phyloP scores from a whole-genome alignment of 2,797 vertebrate species.

The Lindbergichthys nudifrons region DNA sequence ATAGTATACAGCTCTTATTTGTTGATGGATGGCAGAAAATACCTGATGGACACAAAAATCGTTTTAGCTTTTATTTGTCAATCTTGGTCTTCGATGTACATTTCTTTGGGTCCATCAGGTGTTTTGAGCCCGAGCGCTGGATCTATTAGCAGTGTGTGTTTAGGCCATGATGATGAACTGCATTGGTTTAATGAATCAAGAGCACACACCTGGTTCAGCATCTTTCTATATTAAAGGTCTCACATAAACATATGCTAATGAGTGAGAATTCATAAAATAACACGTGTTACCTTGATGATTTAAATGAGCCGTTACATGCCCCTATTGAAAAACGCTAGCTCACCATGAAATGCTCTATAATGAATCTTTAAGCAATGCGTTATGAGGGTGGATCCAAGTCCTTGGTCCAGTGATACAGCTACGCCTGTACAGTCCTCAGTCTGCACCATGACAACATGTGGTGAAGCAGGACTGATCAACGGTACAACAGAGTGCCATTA shows the following conservation, averaged over 20 bases:
- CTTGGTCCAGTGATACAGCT: conserved; percentile 57
- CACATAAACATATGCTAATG: conserved; percentile 37
- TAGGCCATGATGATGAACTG: conserved; percentile 56
- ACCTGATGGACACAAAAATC: conserved; percentile 59
- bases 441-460: conserved; percentile 8
- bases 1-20: conserved; percentile 19
- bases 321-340: conserved; percentile 30
- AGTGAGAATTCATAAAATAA: conserved; percentile 51
- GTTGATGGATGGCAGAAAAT: conserved; percentile 66
- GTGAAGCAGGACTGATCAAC: conserved; percentile 1
- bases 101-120: conserved; percentile 59
- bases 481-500: not conserved
- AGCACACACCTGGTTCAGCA: conserved; percentile 24
- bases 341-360: conserved; percentile 57
- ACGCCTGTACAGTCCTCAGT: conserved; percentile 9
- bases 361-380: conserved; percentile 74
- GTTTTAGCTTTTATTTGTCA: not conserved
- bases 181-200: conserved; percentile 47
- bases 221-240: conserved; percentile 1
- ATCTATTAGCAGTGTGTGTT: conserved; percentile 30
- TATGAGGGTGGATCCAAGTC: conserved; percentile 64
- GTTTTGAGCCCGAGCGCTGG: conserved; percentile 63
- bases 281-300: conserved; percentile 53
- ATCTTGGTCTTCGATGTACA: not conserved
- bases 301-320: conserved; percentile 70